phyloP scores from a whole-genome alignment of 2,113 vertebrate genomes.

The Cyphomyrus plagiostoma region DNA sequence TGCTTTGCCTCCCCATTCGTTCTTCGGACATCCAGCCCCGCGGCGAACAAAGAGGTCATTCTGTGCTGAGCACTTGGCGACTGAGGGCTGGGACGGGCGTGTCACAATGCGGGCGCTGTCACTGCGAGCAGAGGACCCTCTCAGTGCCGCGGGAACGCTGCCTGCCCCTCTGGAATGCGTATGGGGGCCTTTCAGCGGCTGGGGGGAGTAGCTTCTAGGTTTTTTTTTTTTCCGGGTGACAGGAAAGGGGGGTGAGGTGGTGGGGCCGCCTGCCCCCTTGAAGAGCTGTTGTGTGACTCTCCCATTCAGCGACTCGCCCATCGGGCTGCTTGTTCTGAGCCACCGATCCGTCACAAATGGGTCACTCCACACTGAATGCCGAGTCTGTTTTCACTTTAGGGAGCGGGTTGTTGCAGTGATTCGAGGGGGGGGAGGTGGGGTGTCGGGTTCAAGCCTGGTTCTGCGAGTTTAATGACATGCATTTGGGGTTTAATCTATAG shows the following conservation, averaged over 20 bases:
- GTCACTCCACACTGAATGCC: constrained; percentile 55
- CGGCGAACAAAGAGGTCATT: constrained; percentile 50
- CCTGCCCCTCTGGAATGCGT: constrained; percentile 46
- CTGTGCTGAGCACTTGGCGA: constrained; percentile 19
- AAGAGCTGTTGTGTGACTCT: constrained; percentile 34
- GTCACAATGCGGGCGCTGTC: constrained; percentile 56
- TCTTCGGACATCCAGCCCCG: constrained; percentile 38
- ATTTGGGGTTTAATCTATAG: not conserved
- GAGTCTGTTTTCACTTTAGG: constrained; percentile 34
- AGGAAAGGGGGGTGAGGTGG: not conserved
- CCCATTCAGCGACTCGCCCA: constrained; percentile 37
- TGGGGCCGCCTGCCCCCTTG: not conserved
- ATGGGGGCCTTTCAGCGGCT: constrained; percentile 43
- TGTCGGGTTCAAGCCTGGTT: not conserved
- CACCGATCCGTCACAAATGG: constrained; percentile 55
- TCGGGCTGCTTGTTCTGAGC: constrained; percentile 46
- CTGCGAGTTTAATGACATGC: not conserved
- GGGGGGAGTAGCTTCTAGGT: not conserved
- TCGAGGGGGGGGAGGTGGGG: not conserved
- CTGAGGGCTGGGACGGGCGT: constrained; percentile 27
- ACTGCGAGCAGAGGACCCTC: constrained; percentile 30
- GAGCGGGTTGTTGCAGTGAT: not conserved
- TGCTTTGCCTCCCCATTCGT: constrained; percentile 40
- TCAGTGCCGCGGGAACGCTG: not conserved
- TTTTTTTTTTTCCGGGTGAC: not conserved